phyloP scores from a whole-genome alignment of 2,113 vertebrate genomes.

The Struthidea cinerea region DNA sequence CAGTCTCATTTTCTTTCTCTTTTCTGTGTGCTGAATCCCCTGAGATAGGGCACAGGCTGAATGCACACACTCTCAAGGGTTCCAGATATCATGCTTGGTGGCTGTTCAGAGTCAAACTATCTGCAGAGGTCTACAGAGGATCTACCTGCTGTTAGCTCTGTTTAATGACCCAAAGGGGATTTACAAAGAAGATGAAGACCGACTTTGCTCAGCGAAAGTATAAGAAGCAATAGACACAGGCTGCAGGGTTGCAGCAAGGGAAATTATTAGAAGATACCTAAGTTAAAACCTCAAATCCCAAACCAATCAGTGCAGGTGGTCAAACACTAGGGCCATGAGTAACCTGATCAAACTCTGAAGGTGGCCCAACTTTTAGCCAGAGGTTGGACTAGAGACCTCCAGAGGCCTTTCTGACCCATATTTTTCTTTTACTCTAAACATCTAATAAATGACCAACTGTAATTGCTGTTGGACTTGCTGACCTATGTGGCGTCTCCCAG shows the following conservation, averaged over 20 bases:
- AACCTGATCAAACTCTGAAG: background rate
- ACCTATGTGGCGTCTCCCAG: background rate
- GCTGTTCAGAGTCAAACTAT: background rate
- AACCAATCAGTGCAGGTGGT: background rate
- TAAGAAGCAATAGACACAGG: background rate
- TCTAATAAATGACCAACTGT: background rate
- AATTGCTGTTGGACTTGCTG: conserved; percentile 1
- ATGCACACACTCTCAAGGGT: background rate
- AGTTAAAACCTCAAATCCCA: background rate
- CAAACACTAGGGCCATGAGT: background rate
- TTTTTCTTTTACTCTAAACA: background rate
- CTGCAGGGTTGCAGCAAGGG: background rate
- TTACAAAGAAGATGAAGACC: background rate
- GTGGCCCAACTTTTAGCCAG: background rate
- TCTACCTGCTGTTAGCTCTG: background rate
- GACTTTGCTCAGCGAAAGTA: background rate
- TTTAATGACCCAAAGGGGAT: background rate
- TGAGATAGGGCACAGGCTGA: background rate
- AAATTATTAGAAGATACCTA: background rate
- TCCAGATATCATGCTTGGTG: background rate
- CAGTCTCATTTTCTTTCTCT: background rate
- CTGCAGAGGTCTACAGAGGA: background rate
- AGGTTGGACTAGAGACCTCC: background rate
- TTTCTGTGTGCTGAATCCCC: background rate
- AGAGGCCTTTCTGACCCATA: background rate